Percentiles rank a stretch among this genome's conserved stretches.
Conservation (phyloP, 2,797 vertebrate species). For the Clarias fuscus region DNA sequence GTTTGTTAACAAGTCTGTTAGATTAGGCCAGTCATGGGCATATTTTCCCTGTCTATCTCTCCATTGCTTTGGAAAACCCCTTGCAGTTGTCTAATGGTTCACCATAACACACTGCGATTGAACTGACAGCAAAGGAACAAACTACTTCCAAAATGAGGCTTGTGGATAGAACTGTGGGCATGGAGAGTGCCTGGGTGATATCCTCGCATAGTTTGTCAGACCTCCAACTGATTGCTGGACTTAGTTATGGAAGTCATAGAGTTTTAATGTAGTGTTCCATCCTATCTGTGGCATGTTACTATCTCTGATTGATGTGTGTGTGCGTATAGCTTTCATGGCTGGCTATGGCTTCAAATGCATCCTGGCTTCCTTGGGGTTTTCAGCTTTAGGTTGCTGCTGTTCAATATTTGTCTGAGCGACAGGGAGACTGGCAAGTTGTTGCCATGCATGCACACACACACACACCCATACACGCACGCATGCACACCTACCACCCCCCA, state of each 20-base stretch:
- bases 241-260: slow-evolving; percentile 22
- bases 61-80: slow-evolving; percentile 39
- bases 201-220: slow-evolving; percentile 15
- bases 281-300: slow-evolving; percentile 38
- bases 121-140: slow-evolving; percentile 26
- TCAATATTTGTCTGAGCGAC: slow-evolving; percentile 24
- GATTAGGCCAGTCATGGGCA: slow-evolving; percentile 61
- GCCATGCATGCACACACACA: background rate
- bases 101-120: slow-evolving; percentile 56
- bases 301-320: slow-evolving; percentile 5
- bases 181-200: slow-evolving; percentile 21
- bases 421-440: slow-evolving; percentile 44
- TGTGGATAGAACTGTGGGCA: slow-evolving; percentile 19
- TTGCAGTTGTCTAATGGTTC: slow-evolving; percentile 57
- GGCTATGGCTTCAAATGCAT: slow-evolving; percentile 39
- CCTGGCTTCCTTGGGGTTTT: slow-evolving; percentile 40
- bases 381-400: slow-evolving; percentile 49
- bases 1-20: slow-evolving; percentile 68
- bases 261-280: slow-evolving; percentile 28
- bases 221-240: slow-evolving; percentile 46
- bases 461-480: background rate
- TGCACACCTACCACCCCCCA: background rate
- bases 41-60: slow-evolving; percentile 8
- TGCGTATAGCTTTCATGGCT: slow-evolving; percentile 9
- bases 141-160: slow-evolving; percentile 26